These are phyloP conservation scores for Mastacembelus armatus DNA, from an alignment of 2,797 vertebrate species.

Conservation along the genomic window DNA sequence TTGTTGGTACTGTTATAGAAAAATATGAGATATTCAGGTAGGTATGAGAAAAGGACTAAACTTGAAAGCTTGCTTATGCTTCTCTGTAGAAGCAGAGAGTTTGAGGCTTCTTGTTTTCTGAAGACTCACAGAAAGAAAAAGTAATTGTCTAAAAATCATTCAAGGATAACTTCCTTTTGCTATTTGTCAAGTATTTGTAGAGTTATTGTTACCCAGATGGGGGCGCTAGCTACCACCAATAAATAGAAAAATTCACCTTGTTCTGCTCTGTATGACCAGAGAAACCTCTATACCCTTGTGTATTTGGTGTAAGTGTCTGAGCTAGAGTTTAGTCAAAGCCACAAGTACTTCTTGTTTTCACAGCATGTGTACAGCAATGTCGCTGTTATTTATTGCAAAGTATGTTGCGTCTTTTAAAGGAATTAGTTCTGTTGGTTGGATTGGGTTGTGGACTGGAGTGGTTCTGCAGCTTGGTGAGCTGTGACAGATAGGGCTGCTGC, in stretches of 20 bases:
- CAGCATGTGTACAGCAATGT: background rate
- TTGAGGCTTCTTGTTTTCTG: background rate
- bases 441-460: constrained; percentile 5
- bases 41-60: background rate
- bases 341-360: background rate
- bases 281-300: constrained; percentile 12
- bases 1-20: background rate
- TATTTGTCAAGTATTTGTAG: constrained; percentile 31
- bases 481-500: constrained; percentile 75
- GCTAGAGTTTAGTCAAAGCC: background rate
- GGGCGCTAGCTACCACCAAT: constrained; percentile 62
- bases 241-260: constrained; percentile 26
- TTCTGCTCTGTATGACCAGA: constrained; percentile 26
- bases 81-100: background rate
- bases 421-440: background rate
- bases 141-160: background rate
- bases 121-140: background rate
- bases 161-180: constrained; percentile 35
- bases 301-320: constrained; percentile 17
- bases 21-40: constrained; percentile 8
- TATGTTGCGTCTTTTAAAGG: background rate
- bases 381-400: background rate
- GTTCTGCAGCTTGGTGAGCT: constrained; percentile 50
- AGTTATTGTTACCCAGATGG: constrained; percentile 50
- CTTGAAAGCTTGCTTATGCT: background rate